Evolutionary conservation across 2,113 vertebrate genomes (phyloP), one percentile per base, ranked within the genome.

Genomic region (Charina bottae): DNA sequence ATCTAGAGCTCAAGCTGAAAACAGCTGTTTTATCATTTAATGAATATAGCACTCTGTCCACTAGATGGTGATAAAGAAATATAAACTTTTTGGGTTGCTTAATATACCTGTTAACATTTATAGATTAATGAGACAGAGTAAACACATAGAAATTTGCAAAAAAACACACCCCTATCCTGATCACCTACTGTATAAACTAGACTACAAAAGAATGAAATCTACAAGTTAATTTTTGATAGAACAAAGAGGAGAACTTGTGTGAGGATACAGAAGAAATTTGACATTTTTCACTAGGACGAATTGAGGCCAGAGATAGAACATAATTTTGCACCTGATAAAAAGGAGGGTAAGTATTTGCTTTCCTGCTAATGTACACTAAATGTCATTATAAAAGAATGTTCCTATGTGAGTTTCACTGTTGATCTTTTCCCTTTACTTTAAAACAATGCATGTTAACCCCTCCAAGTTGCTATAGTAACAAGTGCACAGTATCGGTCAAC

Each of bases 21-120:
- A 62, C 6, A 89, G 15, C 72, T 94, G 12, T 46, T 92, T 94
- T 84, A 88, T 89, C 89, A 37, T 9, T 13, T 12, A 58, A 92
- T 90, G n/a, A 19, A 53, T 58, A 60, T 0, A 91, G 62, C 0
- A 49, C 89, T 94, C 26, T 2, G 58, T 92, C 98, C 98, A 97
- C 97, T 97, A 98, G 98, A 96, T 98, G 98, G 98, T 96, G 97
- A 97, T 97, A 93, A 95, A 85, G 56, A 95, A 95, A 95, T 92
- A 85, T 93, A 94, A 92, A 78, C 33, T 49, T 83, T 88, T 46
- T n/a, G n/a, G 42, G 1, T 84, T 84, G 59, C 33, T 33, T n/a
- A 23, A 0, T 0, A 0, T 84, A 83, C 85, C 54, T 92, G 91
- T 1, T 60, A 64, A 93, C 26, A 59, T 91, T 94, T 33, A 94